Conservation (phyloP, 2,888 invertebrate genomes). For the Nymphalis c-album region DNA sequence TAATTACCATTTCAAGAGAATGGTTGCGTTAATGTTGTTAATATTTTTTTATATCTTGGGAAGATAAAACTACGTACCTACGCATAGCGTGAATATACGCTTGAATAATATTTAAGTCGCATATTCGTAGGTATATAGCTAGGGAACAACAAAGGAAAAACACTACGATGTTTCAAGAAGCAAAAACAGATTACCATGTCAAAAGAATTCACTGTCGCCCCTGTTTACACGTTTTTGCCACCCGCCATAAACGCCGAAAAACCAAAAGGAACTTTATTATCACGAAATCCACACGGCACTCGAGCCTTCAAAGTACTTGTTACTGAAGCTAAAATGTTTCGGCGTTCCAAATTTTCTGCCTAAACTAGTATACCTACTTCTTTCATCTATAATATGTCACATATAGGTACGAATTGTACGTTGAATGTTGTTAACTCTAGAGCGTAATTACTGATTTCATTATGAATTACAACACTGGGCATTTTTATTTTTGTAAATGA, state of each 20-base stretch:
- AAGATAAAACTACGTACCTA: neutral
- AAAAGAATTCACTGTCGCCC: conserved; percentile 61
- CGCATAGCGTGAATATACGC: neutral
- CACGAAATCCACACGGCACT: conserved; percentile 48
- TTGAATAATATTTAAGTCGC: neutral
- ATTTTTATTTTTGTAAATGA: too few species aligned
- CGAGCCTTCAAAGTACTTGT: conserved; percentile 42
- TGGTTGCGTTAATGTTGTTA: too few species aligned
- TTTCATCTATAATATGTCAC: neutral
- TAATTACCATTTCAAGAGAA: too few species aligned
- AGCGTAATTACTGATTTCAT: neutral
- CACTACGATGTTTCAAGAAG: conserved; percentile 45
- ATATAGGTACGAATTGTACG: neutral
- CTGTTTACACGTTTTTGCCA: conserved; percentile 61
- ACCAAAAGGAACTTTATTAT: conserved; percentile 53
- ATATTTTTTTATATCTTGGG: too few species aligned
- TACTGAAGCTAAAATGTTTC: conserved; percentile 31
- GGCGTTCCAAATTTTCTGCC: conserved; percentile 42
- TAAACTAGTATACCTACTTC: conserved; percentile 1
- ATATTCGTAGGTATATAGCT: neutral
- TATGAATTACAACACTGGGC: too few species aligned
- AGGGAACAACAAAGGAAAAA: conserved; percentile 28
- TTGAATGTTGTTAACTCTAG: neutral
- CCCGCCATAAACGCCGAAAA: conserved; percentile 57
- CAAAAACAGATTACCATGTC: conserved; percentile 65